Base-by-base conservation (phyloP, 92 coral and sea anemone species). In the Parazoanthus darwini region DNA sequence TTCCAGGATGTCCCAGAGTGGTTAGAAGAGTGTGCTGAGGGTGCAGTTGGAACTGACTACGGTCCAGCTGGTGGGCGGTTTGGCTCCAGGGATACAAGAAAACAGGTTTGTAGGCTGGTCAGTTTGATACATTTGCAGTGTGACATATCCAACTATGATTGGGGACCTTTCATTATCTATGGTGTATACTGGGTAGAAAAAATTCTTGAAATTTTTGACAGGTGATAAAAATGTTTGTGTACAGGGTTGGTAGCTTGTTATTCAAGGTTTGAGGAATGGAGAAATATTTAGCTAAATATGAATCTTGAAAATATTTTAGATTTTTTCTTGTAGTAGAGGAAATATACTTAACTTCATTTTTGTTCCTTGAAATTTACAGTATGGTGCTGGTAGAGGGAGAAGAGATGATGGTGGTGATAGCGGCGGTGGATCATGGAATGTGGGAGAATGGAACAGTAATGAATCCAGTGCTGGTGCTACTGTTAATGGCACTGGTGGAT, bases 51-150 rank as follows among this genome's bases (percentile, higher is more conserved):
- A 25, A 97, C 99, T 11, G 94, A 94, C 79, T 97, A 97, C 87
- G 99, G 99, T 9, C 99, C 99, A 42, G 97, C 98, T 36, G 98
- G 99, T 33, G 99, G 99, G 18, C 93, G 97, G 18, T 97, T 95
- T 92, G 99, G 98, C 15, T 93, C 98, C 29, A 88, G 99, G 58
- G 99, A 97, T 70, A 97, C 99, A 26, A 92, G 99, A 76, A 93
- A 89, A 88, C 94, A 92, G 98, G 94, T 91, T 88, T 8, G 56
- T 68, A 56, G 35, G 20, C 33, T 51, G 14, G 2, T 0, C 68
- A 14, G 11, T 51, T 51, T 10, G 16, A 51, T 9, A 51, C 58
- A 8, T 51, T 51, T 8, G 2, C 58, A 51, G 58, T 51, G 58
- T 29, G 33, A 29, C 33, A 29, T 29, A 29, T 29, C 33, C 33